A percentile compares a stretch with the other conserved stretches of the same genome.
Conservation (phyloP, 2,797 vertebrate species). For the Typhlichthys eigenmanni region DNA sequence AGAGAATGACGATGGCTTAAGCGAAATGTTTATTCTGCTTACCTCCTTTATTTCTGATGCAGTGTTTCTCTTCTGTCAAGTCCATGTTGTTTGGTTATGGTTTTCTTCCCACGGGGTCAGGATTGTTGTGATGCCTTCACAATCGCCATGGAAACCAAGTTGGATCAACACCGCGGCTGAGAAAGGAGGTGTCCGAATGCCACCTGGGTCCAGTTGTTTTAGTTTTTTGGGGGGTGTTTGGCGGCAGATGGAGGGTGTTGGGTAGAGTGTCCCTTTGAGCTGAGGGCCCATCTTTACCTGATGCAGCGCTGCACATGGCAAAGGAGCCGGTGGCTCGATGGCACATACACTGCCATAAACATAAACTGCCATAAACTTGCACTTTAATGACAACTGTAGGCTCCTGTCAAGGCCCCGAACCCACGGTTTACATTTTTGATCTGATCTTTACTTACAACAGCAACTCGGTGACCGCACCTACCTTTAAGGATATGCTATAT, state of each 20-base stretch:
- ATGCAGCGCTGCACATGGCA: constrained; percentile 73
- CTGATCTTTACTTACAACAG: constrained; percentile 72
- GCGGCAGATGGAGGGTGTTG: constrained; percentile 30
- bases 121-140: constrained; percentile 65
- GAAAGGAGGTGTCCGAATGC: constrained; percentile 42
- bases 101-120: constrained; percentile 55
- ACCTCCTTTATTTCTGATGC: constrained; percentile 76
- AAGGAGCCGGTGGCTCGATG: constrained; percentile 56
- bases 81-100: constrained; percentile 29
- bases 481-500: constrained; percentile 79
- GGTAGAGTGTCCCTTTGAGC: constrained; percentile 40
- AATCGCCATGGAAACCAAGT: constrained; percentile 73
- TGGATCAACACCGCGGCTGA: constrained; percentile 44
- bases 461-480: constrained; percentile 83
- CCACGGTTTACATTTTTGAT: constrained; percentile 82
- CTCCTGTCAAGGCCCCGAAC: constrained; percentile 76
- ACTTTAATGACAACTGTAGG: constrained; percentile 81
- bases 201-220: constrained; percentile 31
- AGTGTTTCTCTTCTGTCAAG: constrained; percentile 56
- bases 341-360: constrained; percentile 80
- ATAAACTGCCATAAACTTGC: constrained; percentile 82
- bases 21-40: constrained; percentile 67
- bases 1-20: constrained; percentile 51
- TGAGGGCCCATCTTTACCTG: constrained; percentile 62
- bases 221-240: constrained; percentile 35